Evolutionary conservation across 1,140 invertebrate genomes (phyloP), one percentile per base, ranked within the genome.

Genomic region (Ephestia elutella): DNA sequence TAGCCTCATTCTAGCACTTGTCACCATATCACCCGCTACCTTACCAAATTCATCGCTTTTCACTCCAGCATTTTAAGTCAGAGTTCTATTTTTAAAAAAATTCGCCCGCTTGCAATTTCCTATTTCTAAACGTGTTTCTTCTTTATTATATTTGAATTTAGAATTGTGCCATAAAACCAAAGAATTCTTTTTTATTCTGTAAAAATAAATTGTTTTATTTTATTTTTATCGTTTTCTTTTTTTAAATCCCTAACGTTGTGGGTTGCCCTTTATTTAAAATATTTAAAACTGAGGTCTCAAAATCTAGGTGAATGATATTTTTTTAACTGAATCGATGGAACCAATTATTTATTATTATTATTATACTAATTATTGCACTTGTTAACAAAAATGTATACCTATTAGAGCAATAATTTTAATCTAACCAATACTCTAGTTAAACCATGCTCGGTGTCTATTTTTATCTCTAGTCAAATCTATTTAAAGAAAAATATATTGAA

Each of bases 21-120:
- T 78, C 80, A 80, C 73, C 48, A 53, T 49, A 55, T 77, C 83
- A 84, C 68, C 69, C 71, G 82, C 85, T 87, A 86, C 81, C 80
- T 85, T 82, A 84, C 80, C 75, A 63, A 73, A 55, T 61, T 79
- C 75, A 83, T 82, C 70, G 85, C 85, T 87, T 87, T 65, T 82
- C 82, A 85, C 76, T 66, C 57, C 65, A 70, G 59, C 69, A 68
- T 62, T 44, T 59, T 32, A 32, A 56, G 58, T 56, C 60, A 66
- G 66, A 67, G 44, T 56, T 58, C 67, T 60, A 69, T 63, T 59
- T 59, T 19, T 54, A 64, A 58, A 50, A 60, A 60, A 65, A 62
- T 57, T 57, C 56, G 68, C 64, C 60, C 18, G 66, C 71, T 70
- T 70, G 56, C 65, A 63, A 62, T 56, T 35, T 62, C 57, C 49